These are phyloP conservation scores for Setipinna tenuifilis DNA, from an alignment of 2,797 vertebrate genomes.

Conservation along the genomic window DNA sequence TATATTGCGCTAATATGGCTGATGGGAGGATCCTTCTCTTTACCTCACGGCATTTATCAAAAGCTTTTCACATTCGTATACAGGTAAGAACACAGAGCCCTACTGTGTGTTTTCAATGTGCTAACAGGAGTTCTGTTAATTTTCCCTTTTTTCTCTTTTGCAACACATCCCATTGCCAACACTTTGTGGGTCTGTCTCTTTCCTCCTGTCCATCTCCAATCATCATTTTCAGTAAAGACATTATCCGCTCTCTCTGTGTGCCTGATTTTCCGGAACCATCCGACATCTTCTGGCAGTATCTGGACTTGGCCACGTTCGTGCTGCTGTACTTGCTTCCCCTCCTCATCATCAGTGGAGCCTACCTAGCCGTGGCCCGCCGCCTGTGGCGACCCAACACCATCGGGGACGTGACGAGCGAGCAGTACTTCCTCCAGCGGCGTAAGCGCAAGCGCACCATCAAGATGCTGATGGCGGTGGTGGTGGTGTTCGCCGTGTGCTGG, in stretches of 20 bases:
- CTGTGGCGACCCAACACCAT: constrained; percentile 88
- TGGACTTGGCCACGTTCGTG: constrained; percentile 88
- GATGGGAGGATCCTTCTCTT: constrained; percentile 91
- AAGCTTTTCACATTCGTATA: constrained; percentile 91
- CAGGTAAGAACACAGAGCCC: constrained; percentile 75
- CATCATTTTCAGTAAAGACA: constrained; percentile 73
- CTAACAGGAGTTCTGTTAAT: not conserved
- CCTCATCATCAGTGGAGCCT: constrained; percentile 86
- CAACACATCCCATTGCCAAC: not conserved
- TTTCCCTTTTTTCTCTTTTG: not conserved
- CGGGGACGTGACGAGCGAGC: constrained; percentile 86
- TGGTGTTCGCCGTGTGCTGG: constrained; percentile 88
- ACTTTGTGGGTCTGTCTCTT: too few species aligned
- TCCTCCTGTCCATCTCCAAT: not conserved
- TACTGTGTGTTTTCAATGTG: not conserved
- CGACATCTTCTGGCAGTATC: constrained; percentile 91
- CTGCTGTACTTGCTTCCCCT: constrained; percentile 91
- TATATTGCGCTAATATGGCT: constrained; percentile 88
- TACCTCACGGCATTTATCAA: constrained; percentile 94
- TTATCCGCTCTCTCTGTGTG: constrained; percentile 84
- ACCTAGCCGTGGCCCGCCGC: constrained; percentile 84
- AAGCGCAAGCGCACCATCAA: constrained; percentile 87
- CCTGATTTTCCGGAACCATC: constrained; percentile 92
- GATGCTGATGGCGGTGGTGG: constrained; percentile 88
- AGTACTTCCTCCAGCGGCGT: constrained; percentile 79